Conservation (phyloP, 2,888 invertebrate genomes). For the Drosophila maculinotata region DNA sequence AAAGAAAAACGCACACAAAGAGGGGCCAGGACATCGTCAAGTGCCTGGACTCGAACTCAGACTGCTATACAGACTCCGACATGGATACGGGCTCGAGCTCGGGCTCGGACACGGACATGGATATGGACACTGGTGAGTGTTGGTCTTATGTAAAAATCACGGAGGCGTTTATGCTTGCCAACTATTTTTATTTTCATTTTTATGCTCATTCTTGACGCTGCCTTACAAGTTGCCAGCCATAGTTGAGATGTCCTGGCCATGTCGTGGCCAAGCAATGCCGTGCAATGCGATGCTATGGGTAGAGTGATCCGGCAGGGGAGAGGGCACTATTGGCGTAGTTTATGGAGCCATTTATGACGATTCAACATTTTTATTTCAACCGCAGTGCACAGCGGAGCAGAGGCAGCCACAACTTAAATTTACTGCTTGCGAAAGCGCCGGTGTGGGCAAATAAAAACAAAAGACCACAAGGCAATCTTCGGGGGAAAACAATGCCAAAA, state of each 20-base stretch:
- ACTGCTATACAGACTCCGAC: conserved; percentile 8
- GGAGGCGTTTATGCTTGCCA: conserved; percentile 76
- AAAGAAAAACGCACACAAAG: conserved; percentile 39
- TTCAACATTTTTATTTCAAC: conserved; percentile 81
- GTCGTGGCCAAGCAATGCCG: conserved; percentile 4
- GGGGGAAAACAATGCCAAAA: conserved; percentile 72
- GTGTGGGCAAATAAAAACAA: conserved; percentile 79
- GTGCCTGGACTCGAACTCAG: conserved; percentile 33
- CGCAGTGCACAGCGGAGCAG: conserved; percentile 57
- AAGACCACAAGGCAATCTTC: conserved; percentile 45
- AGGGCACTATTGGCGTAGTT: conserved; percentile 75
- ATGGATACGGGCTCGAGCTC: conserved; percentile 12
- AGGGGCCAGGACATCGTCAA: conserved; percentile 31
- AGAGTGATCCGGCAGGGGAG: background rate
- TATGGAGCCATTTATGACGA: conserved; percentile 82
- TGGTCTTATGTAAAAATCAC: conserved; percentile 76
- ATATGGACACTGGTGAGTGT: conserved; percentile 32
- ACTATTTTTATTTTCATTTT: conserved; percentile 80
- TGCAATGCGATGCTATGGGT: conserved; percentile 1
- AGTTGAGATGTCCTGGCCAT: conserved; percentile 44
- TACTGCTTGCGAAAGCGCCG: conserved; percentile 74
- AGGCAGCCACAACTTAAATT: conserved; percentile 70
- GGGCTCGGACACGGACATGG: conserved; percentile 13
- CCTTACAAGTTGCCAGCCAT: conserved; percentile 58
- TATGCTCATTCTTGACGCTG: conserved; percentile 56